phyloP scores from a whole-genome alignment of 2,797 vertebrate genomes.

The Ctenopoma kingsleyae region DNA sequence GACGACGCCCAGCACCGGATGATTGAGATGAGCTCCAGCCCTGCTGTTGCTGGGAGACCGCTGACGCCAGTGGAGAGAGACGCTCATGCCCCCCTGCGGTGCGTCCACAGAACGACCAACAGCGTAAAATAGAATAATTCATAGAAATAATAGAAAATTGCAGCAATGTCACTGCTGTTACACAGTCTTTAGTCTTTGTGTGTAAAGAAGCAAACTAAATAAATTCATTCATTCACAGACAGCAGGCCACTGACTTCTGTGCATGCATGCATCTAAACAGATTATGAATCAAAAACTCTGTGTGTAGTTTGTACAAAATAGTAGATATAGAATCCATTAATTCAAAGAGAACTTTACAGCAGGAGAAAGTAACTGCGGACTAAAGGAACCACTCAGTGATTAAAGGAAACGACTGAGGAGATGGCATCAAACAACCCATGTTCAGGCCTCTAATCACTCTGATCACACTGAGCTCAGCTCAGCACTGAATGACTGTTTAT shows the following conservation, averaged over 20 bases:
- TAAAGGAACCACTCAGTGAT: slow-evolving; percentile 11
- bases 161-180: neutral
- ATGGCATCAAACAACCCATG: slow-evolving; percentile 24
- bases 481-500: slow-evolving; percentile 35
- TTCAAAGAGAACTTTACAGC: neutral
- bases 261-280: neutral
- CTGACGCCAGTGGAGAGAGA: slow-evolving; percentile 76
- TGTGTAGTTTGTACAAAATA: neutral
- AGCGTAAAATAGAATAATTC: slow-evolving; percentile 14
- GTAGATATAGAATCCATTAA: neutral
- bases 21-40: slow-evolving; percentile 58
- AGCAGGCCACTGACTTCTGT: neutral
- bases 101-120: slow-evolving; percentile 18
- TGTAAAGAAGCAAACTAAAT: no score
- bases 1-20: slow-evolving; percentile 36
- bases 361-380: neutral
- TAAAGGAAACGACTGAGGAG: slow-evolving; percentile 17
- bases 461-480: slow-evolving; percentile 42
- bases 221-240: neutral
- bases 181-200: neutral
- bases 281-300: neutral
- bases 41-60: slow-evolving; percentile 84
- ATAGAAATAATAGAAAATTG: slow-evolving; percentile 28
- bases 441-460: slow-evolving; percentile 33
- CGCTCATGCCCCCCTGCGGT: slow-evolving; percentile 74